Percentiles rank a stretch among this genome's conserved stretches.
phyloP scores from a whole-genome alignment of 1,140 invertebrate species.

The Heliconius hewitsoni region DNA sequence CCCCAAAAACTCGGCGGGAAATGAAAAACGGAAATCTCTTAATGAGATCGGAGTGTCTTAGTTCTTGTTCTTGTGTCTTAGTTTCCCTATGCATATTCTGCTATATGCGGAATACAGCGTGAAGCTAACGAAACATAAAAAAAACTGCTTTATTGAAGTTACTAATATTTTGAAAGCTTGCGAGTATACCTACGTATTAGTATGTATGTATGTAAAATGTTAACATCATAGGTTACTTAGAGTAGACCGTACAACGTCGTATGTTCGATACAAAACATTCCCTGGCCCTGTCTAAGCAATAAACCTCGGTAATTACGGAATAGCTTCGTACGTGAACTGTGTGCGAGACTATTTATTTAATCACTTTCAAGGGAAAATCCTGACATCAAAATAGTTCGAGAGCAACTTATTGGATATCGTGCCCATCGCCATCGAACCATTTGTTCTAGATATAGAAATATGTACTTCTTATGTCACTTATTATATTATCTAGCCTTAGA shows the following conservation, averaged over 20 bases:
- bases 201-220: slow-evolving; percentile 47
- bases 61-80: no score
- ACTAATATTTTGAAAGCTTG: neutral
- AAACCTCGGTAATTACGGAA: slow-evolving; percentile 76
- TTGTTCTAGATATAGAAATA: neutral
- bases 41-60: no score
- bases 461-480: slow-evolving; percentile 17
- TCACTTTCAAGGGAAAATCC: slow-evolving; percentile 77
- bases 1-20: no score
- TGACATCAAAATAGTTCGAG: slow-evolving; percentile 57
- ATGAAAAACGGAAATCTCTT: no score
- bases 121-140: no score
- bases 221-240: slow-evolving; percentile 50
- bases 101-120: no score
- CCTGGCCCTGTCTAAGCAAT: slow-evolving; percentile 62
- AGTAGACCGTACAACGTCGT: slow-evolving; percentile 46
- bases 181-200: neutral
- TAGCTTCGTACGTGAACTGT: slow-evolving; percentile 65
- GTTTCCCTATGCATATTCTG: no score
- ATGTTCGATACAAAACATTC: slow-evolving; percentile 65
- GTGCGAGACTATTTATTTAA: slow-evolving; percentile 78
- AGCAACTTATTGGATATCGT: slow-evolving; percentile 60
- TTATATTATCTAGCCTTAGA: neutral
- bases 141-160: no score
- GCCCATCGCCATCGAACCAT: slow-evolving; percentile 43